A percentile compares a stretch with the other conserved stretches of the same genome.
phyloP scores from a whole-genome alignment of 2,797 vertebrate species.

The Naso thynnoides region DNA sequence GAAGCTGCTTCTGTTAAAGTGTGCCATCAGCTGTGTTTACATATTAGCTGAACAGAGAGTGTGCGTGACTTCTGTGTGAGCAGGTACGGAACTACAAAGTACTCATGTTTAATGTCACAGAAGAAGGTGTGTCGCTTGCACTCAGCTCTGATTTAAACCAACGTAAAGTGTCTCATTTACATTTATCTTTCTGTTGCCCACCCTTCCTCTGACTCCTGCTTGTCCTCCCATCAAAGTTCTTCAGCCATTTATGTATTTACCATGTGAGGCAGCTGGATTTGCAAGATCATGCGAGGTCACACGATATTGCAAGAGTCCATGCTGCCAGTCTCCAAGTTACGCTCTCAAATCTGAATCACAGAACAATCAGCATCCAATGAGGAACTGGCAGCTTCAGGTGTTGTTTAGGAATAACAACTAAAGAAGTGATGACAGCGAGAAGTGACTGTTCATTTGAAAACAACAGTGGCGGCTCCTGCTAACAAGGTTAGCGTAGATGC shows the following conservation, averaged over 20 bases:
- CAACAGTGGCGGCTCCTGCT: too few relatives aligned
- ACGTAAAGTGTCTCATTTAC: background rate
- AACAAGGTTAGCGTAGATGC: too few relatives aligned
- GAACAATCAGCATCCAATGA: too few relatives aligned
- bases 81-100: background rate
- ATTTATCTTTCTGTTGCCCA: background rate
- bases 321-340: too few relatives aligned
- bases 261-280: too few relatives aligned
- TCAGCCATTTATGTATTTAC: conserved; percentile 4
- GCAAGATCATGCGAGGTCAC: too few relatives aligned
- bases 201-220: background rate
- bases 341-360: too few relatives aligned
- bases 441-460: too few relatives aligned
- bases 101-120: conserved; percentile 24
- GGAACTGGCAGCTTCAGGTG: too few relatives aligned
- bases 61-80: conserved; percentile 7
- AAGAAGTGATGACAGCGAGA: too few relatives aligned
- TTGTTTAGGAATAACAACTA: too few relatives aligned
- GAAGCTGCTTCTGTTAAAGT: conserved; percentile 9
- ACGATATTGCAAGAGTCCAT: too few relatives aligned
- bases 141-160: background rate
- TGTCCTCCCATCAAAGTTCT: background rate
- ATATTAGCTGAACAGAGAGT: conserved; percentile 5
- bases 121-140: background rate
- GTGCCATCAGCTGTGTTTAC: conserved; percentile 35